phyloP scores from a whole-genome alignment of 2,888 invertebrate genomes.

The Venustoraphidia nigricollis region DNA sequence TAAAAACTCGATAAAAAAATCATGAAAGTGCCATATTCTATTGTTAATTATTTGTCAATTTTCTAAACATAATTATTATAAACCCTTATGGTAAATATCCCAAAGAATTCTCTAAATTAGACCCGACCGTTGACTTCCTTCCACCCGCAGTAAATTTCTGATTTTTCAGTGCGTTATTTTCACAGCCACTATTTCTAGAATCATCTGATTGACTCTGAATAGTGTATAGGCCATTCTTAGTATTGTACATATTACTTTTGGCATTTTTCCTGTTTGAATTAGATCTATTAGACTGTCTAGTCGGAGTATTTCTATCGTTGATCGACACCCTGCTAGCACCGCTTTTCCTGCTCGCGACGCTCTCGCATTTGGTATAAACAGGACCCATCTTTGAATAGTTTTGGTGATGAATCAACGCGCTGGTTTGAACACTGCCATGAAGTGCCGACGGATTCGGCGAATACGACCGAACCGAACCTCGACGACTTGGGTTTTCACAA shows the following conservation, averaged over 20 bases:
- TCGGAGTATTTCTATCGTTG: conserved; percentile 9
- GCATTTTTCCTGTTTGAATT: conserved; percentile 5
- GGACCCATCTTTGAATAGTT: background rate
- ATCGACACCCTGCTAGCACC: background rate
- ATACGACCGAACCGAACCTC: background rate
- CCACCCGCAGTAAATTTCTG: conserved; percentile 5
- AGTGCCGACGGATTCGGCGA: background rate
- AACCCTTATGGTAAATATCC: conserved; percentile 40
- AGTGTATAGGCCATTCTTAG: conserved; percentile 28
- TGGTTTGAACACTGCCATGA: conserved; percentile 2
- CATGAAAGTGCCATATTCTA: too few relatives aligned
- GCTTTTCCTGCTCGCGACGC: conserved; percentile 1
- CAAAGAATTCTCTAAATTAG: conserved; percentile 44
- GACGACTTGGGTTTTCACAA: conserved; percentile 12
- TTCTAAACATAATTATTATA: background rate
- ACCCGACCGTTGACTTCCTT: conserved; percentile 20
- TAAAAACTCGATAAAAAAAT: too few relatives aligned
- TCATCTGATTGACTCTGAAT: conserved; percentile 31
- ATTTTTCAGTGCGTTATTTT: background rate
- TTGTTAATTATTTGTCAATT: too few relatives aligned
- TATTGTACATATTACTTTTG: conserved; percentile 22
- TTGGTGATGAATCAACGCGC: conserved; percentile 3
- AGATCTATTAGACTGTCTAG: conserved; percentile 13
- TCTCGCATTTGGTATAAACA: background rate
- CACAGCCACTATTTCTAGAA: conserved; percentile 16